Evolutionary conservation across 2,113 vertebrate species (phyloP), one percentile per base, ranked within the genome.

Genomic region (Orientallactaga bullata): DNA sequence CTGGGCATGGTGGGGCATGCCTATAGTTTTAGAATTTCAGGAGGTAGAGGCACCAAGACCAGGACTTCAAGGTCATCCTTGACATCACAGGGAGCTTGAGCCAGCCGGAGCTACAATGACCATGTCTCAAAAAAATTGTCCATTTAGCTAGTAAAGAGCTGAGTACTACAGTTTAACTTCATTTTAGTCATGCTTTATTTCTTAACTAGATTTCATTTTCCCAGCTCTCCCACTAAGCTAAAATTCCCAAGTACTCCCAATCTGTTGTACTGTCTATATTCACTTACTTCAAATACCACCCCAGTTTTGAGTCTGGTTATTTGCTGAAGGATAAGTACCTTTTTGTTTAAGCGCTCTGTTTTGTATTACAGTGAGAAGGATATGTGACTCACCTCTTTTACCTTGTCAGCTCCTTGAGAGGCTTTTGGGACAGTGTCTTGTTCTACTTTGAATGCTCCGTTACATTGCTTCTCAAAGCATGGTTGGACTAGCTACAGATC

Each of bases 181-280:
- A 15, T 84, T 96, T 72, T 73, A 5, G 39, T 89, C 21, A 88
- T 71, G 61, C n/a, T 79, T 83, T 74, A 80, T 82, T 80, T 93
- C 66, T 69, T 68, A 47, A 47, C 6, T 74, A 61, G 30, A 83
- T 32, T 78, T 91, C 9, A n/a, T 63, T 15, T 85, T 23, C 10
- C 28, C 60, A 60, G 0, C 26, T 77, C 18, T 74, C 55, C 39
- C 32, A 65, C 42, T 35, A 88, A 88, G 66, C 65, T 74, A 80
- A 94, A 88, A 86, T 87, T 61, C 18, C 37, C 79, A 61, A 15
- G 16, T 63, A 69, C 82, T 77, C 9, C 61, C 30, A 90, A 0
- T 28, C 18, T 73, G 4, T 74, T 82, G 37, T 83, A 11, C 28
- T 85, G 61, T 73, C 35, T 68, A 0, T 32, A 35, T 80, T 35